phyloP scores from a whole-genome alignment of 2,113 vertebrate species.

The Gobius niger region DNA sequence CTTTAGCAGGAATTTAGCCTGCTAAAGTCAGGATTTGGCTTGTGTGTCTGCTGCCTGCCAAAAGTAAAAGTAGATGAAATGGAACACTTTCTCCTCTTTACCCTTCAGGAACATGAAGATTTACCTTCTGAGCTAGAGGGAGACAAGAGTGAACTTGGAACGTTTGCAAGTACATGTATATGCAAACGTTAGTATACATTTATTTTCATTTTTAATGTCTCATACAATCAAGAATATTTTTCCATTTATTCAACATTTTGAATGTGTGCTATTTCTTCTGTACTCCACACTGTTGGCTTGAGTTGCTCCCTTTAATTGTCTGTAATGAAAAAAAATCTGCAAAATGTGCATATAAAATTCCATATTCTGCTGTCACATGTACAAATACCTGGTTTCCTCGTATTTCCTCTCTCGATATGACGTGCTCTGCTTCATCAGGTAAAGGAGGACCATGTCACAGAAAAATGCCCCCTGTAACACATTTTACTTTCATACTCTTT shows the following conservation, averaged over 20 bases:
- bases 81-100: not conserved
- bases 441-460: conserved; percentile 88
- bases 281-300: conserved; percentile 3
- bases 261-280: not conserved
- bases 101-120: not conserved
- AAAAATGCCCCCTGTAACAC: conserved; percentile 83
- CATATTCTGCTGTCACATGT: not conserved
- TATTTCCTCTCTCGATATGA: conserved; percentile 87
- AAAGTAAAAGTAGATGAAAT: too few species aligned
- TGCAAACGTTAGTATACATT: not conserved
- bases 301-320: not conserved
- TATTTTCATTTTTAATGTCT: not conserved
- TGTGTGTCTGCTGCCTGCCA: too few species aligned
- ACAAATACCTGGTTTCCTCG: conserved; percentile 77
- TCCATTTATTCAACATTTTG: conserved; percentile 4
- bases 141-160: not conserved
- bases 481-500: not conserved
- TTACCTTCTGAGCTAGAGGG: conserved; percentile 2
- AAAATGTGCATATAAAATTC: not conserved
- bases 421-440: conserved; percentile 84
- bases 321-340: conserved; percentile 5
- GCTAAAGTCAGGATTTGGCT: too few species aligned
- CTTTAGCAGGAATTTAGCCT: too few species aligned
- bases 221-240: not conserved
- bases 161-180: too few species aligned